Percentiles rank a stretch among this genome's conserved stretches.
Evolutionary conservation across 2,888 invertebrate genomes (phyloP).

Genomic region (Troides oblongomaculatus): DNA sequence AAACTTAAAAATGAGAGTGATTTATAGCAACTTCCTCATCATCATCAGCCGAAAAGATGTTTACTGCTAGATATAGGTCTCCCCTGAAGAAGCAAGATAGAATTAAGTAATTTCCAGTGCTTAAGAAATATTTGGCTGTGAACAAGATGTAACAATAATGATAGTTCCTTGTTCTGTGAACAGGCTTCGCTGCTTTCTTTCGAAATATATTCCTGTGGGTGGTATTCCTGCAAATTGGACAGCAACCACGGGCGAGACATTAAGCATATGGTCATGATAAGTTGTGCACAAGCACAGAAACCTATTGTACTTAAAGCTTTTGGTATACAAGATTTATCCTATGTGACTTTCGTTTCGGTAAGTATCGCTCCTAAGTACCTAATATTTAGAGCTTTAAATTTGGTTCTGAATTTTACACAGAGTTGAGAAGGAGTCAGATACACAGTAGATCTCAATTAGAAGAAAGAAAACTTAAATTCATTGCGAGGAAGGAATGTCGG

Average conservation of each 20-base stretch:
- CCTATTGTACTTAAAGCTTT: constrained; percentile 72
- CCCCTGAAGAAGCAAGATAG: background rate
- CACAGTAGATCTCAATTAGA: too few species aligned
- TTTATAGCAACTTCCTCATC: too few species aligned
- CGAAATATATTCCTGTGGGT: constrained; percentile 66
- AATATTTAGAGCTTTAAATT: too few species aligned
- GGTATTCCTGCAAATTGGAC: constrained; percentile 55
- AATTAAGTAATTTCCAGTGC: background rate
- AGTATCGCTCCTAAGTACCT: background rate
- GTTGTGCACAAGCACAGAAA: constrained; percentile 68
- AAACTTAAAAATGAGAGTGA: too few species aligned
- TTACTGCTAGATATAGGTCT: too few species aligned
- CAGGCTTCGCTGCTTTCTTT: constrained; percentile 64
- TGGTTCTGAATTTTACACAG: too few species aligned
- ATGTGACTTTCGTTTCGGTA: constrained; percentile 69
- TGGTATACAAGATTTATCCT: constrained; percentile 68
- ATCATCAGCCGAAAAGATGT: too few species aligned
- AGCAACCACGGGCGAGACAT: constrained; percentile 49
- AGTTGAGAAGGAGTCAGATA: too few species aligned
- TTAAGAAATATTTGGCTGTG: background rate
- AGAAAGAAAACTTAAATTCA: too few species aligned
- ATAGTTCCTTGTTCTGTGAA: constrained; percentile 3
- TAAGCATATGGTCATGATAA: constrained; percentile 58
- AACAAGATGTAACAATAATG: background rate
- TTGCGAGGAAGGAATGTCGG: too few species aligned